Percentiles rank a stretch among this genome's conserved stretches.
Conservation (phyloP, 2,797 vertebrate species). For the Pygocentrus nattereri region DNA sequence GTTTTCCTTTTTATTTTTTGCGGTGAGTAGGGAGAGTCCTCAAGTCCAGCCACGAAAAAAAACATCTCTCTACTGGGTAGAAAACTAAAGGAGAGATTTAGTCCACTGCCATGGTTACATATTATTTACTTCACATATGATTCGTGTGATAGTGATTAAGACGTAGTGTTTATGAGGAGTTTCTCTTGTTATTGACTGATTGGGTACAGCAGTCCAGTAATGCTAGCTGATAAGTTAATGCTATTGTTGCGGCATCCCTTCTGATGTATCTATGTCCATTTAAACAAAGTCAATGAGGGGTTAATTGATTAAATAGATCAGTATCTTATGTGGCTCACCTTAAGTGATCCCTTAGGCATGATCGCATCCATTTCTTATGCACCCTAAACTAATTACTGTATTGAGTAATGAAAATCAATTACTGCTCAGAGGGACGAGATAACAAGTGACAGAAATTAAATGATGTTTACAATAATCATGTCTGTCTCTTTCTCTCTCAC, state of each 20-base stretch:
- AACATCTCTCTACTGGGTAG: not conserved
- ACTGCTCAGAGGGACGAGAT: not conserved
- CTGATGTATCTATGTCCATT: not conserved
- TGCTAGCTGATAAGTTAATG: conserved; percentile 22
- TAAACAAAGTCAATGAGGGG: not conserved
- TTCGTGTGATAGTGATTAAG: conserved; percentile 36
- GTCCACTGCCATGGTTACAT: not conserved
- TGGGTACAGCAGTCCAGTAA: not conserved
- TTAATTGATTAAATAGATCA: conserved; percentile 38
- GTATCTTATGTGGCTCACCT: conserved; percentile 22
- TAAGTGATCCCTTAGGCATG: conserved; percentile 27
- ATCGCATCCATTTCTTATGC: not conserved
- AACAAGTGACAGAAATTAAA: conserved; percentile 23
- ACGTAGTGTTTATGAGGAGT: not conserved
- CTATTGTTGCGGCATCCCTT: not conserved
- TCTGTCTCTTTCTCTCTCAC: not conserved
- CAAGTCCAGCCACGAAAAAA: conserved; percentile 8
- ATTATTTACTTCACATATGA: conserved; percentile 12
- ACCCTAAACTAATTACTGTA: conserved; percentile 37
- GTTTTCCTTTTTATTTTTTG: conserved; percentile 30
- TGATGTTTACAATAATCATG: conserved; percentile 18
- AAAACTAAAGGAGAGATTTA: conserved; percentile 29
- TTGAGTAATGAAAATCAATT: conserved; percentile 20
- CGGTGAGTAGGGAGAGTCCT: conserved; percentile 27
- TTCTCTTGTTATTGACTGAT: not conserved